These are phyloP conservation scores for Bungarus multicinctus DNA, from an alignment of 2,113 vertebrate species.

Conservation along the genomic window DNA sequence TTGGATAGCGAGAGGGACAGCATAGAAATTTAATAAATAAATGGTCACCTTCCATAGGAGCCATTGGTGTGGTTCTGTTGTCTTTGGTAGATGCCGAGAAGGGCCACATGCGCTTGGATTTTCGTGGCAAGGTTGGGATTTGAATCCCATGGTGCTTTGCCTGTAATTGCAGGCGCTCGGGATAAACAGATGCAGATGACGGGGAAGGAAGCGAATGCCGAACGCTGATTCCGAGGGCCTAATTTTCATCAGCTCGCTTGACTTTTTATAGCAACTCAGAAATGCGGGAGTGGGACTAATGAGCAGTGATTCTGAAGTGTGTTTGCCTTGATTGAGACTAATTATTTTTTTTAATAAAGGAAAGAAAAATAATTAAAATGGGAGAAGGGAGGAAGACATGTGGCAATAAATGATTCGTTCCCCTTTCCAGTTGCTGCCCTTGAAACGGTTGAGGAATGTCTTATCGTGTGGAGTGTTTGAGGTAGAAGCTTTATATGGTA, in stretches of 20 bases:
- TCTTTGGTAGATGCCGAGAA: too few relatives aligned
- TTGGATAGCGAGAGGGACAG: background rate
- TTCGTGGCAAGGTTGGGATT: constrained; percentile 5
- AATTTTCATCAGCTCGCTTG: constrained; percentile 64
- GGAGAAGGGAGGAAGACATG: constrained; percentile 29
- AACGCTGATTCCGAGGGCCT: constrained; percentile 61
- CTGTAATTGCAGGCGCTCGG: constrained; percentile 44
- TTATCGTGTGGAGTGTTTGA: rapidly evolving
- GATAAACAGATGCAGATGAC: constrained; percentile 41
- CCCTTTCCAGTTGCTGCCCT: constrained; percentile 35
- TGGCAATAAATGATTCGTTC: constrained; percentile 53
- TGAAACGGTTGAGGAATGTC: background rate
- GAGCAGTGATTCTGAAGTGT: constrained; percentile 69
- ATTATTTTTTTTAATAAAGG: constrained; percentile 71
- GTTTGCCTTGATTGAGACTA: constrained; percentile 71
- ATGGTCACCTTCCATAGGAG: background rate
- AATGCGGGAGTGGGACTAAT: constrained; percentile 57
- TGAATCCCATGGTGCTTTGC: constrained; percentile 38
- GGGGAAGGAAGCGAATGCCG: constrained; percentile 43
- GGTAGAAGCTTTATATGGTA: background rate
- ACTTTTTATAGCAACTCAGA: constrained; percentile 65
- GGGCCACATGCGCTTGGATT: background rate
- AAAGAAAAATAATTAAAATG: constrained; percentile 67
- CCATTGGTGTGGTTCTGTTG: background rate
- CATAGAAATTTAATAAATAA: background rate